Conservation (phyloP, 2,888 invertebrate species). For the Craniophora ligustri region DNA sequence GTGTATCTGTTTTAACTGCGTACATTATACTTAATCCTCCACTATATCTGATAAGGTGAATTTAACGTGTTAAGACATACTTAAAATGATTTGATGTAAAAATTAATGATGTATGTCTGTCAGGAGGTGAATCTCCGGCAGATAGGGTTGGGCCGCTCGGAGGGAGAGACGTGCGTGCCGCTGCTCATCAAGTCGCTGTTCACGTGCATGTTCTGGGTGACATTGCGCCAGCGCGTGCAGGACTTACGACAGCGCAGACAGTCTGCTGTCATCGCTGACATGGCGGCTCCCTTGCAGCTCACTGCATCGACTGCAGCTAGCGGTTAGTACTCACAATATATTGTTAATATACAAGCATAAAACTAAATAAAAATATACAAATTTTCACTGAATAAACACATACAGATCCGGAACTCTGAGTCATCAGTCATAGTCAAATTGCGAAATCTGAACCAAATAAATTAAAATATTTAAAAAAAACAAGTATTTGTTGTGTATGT, state of each 20-base stretch:
- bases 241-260: constrained; percentile 91
- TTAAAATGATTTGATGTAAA: neutral
- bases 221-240: constrained; percentile 95
- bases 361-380: too few species aligned
- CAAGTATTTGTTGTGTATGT: too few species aligned
- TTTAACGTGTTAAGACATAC: neutral
- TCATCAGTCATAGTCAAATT: too few species aligned
- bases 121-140: constrained; percentile 92
- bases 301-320: constrained; percentile 92
- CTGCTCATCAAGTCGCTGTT: constrained; percentile 95
- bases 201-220: constrained; percentile 98
- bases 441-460: too few species aligned
- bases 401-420: too few species aligned
- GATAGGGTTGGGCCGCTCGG: constrained; percentile 93
- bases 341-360: neutral
- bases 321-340: constrained; percentile 73
- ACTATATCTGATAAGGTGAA: neutral
- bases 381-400: too few species aligned
- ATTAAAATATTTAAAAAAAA: too few species aligned
- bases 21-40: neutral
- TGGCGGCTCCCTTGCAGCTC: constrained; percentile 93
- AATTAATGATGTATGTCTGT: constrained; percentile 5
- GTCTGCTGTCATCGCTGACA: constrained; percentile 91
- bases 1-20: too few species aligned
- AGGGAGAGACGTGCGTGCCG: constrained; percentile 91